phyloP scores from a whole-genome alignment of 2,888 invertebrate species.

The Calameuta filiformis region DNA sequence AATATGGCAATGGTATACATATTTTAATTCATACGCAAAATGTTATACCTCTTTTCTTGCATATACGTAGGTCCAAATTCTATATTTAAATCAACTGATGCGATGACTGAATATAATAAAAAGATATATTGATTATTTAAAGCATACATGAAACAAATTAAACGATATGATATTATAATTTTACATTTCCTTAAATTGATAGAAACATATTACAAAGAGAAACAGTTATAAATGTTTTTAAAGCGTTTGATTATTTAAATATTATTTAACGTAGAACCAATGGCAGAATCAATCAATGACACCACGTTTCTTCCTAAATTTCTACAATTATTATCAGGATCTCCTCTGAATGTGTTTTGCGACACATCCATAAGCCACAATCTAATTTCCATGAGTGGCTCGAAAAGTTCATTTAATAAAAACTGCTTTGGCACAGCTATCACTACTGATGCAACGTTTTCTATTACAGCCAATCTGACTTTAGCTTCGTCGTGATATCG shows the following conservation, averaged over 20 bases:
- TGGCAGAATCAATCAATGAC: slow-evolving; percentile 67
- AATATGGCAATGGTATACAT: slow-evolving; percentile 19
- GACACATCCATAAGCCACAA: slow-evolving; percentile 75
- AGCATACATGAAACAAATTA: background rate
- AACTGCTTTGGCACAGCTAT: slow-evolving; percentile 72
- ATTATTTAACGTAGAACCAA: slow-evolving; percentile 15
- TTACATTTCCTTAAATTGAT: background rate
- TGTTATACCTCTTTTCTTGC: background rate
- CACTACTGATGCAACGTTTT: slow-evolving; percentile 75
- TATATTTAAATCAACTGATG: background rate
- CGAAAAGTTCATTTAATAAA: slow-evolving; percentile 71
- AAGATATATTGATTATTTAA: background rate
- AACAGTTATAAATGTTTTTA: background rate
- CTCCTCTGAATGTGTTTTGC: slow-evolving; percentile 71
- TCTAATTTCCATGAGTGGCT: slow-evolving; percentile 74
- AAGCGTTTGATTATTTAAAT: slow-evolving; percentile 36
- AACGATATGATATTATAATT: background rate
- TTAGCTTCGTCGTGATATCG: slow-evolving; percentile 76
- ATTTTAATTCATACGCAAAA: background rate
- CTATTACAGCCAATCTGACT: slow-evolving; percentile 75
- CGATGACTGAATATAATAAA: background rate
- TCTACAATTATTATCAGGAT: slow-evolving; percentile 75
- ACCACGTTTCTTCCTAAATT: slow-evolving; percentile 74
- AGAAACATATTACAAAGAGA: background rate
- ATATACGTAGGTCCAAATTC: background rate